phyloP scores from a whole-genome alignment of 92 coral and sea anemone species.

The Zoanthus sansibaricus region DNA sequence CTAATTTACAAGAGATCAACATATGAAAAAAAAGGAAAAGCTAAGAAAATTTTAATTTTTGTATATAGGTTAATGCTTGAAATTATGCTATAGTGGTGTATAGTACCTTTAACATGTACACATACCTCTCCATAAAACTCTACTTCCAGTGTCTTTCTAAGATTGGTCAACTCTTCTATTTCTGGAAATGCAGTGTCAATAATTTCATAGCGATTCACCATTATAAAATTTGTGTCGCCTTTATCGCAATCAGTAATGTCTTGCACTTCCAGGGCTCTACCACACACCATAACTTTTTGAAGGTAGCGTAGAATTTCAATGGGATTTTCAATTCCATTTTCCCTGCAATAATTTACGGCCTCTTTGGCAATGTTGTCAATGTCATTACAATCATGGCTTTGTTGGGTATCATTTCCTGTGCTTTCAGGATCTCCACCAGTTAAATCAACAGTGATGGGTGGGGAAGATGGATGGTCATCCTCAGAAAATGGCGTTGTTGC shows the following conservation, averaged over 20 bases:
- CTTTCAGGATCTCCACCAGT: too few relatives aligned
- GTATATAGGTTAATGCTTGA: background rate
- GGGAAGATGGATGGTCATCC: too few relatives aligned
- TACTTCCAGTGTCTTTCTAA: background rate
- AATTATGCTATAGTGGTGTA: conserved; percentile 11
- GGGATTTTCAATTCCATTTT: background rate
- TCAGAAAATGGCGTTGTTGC: too few relatives aligned
- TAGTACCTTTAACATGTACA: background rate
- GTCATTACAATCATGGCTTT: too few relatives aligned
- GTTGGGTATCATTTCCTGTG: too few relatives aligned
- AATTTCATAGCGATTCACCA: background rate
- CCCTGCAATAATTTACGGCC: too few relatives aligned
- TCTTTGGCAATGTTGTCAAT: too few relatives aligned
- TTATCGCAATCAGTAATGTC: background rate
- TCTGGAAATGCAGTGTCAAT: background rate
- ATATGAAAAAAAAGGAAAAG: background rate
- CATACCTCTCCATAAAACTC: background rate
- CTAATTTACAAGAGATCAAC: background rate
- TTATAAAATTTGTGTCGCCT: background rate
- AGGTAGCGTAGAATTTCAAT: background rate
- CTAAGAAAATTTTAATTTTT: too few relatives aligned
- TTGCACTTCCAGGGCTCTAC: too few relatives aligned
- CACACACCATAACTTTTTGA: too few relatives aligned
- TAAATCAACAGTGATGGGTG: too few relatives aligned
- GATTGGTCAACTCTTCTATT: background rate